A percentile compares a stretch with the other conserved stretches of the same genome.
Conservation (phyloP, 2,797 vertebrate species). For the Trichosurus vulpecula region DNA sequence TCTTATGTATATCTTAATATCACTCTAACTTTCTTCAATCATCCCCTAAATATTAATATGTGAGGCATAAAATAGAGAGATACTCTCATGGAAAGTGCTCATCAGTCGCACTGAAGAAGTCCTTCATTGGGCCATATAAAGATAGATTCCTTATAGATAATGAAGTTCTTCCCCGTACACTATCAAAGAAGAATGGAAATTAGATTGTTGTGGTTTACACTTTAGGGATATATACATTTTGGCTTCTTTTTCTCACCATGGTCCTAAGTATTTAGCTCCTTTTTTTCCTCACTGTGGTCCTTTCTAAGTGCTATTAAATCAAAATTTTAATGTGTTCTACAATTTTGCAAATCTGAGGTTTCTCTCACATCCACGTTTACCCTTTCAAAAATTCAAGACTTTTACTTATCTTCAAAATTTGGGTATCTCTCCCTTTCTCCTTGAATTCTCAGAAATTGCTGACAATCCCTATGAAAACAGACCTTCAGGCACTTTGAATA, state of each 20-base stretch:
- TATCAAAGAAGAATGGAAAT: slow-evolving; percentile 17
- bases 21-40: neutral
- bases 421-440: neutral
- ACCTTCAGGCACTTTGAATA: neutral
- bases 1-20: neutral
- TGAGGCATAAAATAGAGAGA: neutral
- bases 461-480: neutral
- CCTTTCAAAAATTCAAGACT: slow-evolving; percentile 3
- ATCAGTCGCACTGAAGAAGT: neutral
- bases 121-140: neutral
- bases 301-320: neutral
- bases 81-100: neutral
- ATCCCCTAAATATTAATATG: neutral
- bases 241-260: neutral
- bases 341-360: neutral
- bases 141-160: neutral
- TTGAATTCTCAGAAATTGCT: slow-evolving; percentile 26
- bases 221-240: neutral
- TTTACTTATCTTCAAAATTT: neutral
- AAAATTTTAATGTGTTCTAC: neutral
- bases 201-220: neutral
- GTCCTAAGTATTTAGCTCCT: neutral
- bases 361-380: neutral
- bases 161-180: neutral
- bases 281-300: neutral